These are phyloP conservation scores for Capromys pilorides DNA, from an alignment of 2,797 vertebrate genomes.

Conservation along the genomic window DNA sequence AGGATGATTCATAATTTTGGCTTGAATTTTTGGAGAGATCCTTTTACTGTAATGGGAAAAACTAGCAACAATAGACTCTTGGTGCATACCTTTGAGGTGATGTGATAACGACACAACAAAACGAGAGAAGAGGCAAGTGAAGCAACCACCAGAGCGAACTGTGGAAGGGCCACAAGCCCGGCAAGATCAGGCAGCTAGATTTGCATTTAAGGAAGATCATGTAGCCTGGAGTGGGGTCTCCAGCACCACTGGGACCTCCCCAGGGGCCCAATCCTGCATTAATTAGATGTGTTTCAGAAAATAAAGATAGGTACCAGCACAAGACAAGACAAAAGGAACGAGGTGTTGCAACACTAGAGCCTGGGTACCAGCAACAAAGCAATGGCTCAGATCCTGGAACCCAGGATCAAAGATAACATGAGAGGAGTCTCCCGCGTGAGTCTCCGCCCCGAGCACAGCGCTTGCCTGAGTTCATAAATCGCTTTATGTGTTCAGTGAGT, in stretches of 20 bases:
- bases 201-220: not conserved
- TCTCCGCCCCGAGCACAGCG: not conserved
- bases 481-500: constrained; percentile 3
- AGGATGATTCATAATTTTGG: not conserved
- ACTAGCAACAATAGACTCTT: constrained; percentile 12
- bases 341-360: not conserved
- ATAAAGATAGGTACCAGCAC: not conserved
- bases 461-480: not conserved
- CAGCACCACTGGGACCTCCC: not conserved
- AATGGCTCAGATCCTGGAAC: not conserved
- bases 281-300: not conserved
- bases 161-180: not conserved
- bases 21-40: not conserved
- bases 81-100: not conserved
- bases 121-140: not conserved
- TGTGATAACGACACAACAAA: not conserved
- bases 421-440: not conserved
- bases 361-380: not conserved
- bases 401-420: not conserved
- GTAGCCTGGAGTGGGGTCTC: not conserved
- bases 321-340: not conserved
- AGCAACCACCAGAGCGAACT: not conserved
- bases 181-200: not conserved
- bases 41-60: not conserved
- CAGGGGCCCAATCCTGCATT: not conserved